Percentiles rank a stretch among this genome's conserved stretches.
Conservation (phyloP, 37 sponge, comb jelly and placozoan genomes). For the Oscarella lobularis region DNA sequence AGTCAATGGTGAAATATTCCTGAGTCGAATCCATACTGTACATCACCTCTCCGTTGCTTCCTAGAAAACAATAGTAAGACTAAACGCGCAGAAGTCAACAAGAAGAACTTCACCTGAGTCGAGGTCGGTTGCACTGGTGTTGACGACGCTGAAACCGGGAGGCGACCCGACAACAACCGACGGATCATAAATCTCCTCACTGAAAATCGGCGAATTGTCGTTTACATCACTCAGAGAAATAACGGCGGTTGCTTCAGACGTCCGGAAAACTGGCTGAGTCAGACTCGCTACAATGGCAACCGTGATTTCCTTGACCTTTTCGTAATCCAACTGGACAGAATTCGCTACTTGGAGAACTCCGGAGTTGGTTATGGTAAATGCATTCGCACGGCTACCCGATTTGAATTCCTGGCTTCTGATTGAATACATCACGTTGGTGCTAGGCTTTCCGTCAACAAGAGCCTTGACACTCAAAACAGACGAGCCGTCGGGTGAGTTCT, state of each 20-base stretch:
- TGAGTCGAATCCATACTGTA: neutral
- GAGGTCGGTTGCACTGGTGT: neutral
- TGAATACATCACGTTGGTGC: neutral
- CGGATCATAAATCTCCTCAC: neutral
- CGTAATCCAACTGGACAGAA: neutral
- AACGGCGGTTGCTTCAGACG: neutral
- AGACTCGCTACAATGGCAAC: neutral
- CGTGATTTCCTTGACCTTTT: neutral
- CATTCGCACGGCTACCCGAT: no score
- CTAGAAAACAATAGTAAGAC: neutral
- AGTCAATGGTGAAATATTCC: no score
- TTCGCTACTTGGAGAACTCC: neutral
- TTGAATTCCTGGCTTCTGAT: neutral
- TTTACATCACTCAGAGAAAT: neutral
- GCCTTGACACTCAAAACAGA: neutral
- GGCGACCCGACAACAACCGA: neutral
- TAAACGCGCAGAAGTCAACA: neutral
- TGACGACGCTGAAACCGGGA: neutral
- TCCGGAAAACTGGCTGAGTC: neutral
- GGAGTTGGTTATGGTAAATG: neutral
- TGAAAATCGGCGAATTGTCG: neutral
- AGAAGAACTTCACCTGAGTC: neutral
- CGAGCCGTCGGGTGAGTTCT: neutral
- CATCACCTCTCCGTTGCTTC: neutral
- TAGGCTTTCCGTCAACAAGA: neutral